Evolutionary conservation across 2,113 vertebrate species (phyloP).

Genomic region (rabbit (Oryctolagus cuniculus)): mOryCun1.1 NC_091438.1:146185501-146186000

Average conservation of each 20-base stretch:
- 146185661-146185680: background rate
- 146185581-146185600: slow-evolving; percentile 71
- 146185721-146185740: background rate
- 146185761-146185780: slow-evolving; percentile 63
- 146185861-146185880: background rate
- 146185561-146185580: slow-evolving; percentile 37
- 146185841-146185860: fast-evolving
- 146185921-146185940: background rate
- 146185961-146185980: background rate
- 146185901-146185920: background rate
- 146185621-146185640: background rate
- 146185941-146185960: fast-evolving
- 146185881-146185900: fast-evolving
- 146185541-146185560: background rate
- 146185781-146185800: background rate
- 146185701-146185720: slow-evolving; percentile 71
- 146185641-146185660: slow-evolving; percentile 59
- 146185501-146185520: too few species aligned
- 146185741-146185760: background rate
- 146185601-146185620: slow-evolving; percentile 64
- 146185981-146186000: background rate
- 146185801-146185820: background rate
- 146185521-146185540: fast-evolving
- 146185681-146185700: fast-evolving
- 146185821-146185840: background rate